phyloP scores from a whole-genome alignment of 2,797 vertebrate genomes.

The Clangula hyemalis region DNA sequence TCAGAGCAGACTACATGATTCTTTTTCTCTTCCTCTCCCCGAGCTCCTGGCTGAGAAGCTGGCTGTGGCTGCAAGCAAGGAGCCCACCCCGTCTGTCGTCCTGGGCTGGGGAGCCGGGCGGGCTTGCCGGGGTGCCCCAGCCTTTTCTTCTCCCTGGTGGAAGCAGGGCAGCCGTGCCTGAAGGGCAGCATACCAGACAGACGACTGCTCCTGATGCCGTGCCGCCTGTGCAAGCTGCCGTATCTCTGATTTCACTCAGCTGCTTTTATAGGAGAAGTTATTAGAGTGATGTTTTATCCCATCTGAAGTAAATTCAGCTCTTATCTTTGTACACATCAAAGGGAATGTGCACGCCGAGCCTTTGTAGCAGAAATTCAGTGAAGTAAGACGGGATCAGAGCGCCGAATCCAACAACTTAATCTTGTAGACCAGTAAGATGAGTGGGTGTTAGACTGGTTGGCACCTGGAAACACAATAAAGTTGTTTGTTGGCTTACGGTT shows the following conservation, averaged over 20 bases:
- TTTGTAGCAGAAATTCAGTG: conserved; percentile 21
- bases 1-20: background rate
- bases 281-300: background rate
- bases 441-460: background rate
- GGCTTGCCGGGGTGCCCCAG: rapidly evolving
- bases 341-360: background rate
- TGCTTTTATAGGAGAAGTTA: background rate
- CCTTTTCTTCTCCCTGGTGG: background rate
- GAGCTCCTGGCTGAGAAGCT: background rate
- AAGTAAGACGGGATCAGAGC: background rate
- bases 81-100: no score
- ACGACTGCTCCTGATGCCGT: background rate
- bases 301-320: background rate
- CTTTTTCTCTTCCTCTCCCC: background rate
- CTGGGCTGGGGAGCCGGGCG: background rate
- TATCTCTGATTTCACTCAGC: conserved; percentile 27
- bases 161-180: background rate
- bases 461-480: conserved; percentile 6
- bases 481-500: background rate
- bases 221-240: rapidly evolving
- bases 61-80: no score
- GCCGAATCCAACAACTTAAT: background rate
- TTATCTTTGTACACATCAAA: conserved; percentile 32
- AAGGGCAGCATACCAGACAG: conserved; percentile 9
- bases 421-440: background rate